Evolutionary conservation across 2,113 vertebrate genomes (phyloP).

Genomic region (Sylvietta virens): DNA sequence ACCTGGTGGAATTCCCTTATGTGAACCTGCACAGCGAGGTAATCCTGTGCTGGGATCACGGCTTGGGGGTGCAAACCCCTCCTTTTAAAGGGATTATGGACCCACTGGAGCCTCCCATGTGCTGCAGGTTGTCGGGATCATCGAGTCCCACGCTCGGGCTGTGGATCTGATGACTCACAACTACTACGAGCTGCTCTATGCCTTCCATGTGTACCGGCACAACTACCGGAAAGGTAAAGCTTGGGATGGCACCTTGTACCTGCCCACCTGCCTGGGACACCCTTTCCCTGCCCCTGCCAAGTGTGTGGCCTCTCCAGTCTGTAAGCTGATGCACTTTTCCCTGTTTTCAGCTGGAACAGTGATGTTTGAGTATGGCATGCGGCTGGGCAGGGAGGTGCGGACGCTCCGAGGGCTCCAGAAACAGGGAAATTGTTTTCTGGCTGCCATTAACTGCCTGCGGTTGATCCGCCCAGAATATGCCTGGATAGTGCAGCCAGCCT

Average conservation of each 20-base stretch:
- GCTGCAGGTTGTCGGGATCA: slow-evolving; percentile 88
- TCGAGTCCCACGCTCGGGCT: slow-evolving; percentile 88
- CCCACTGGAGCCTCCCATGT: not conserved
- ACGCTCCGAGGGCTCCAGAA: slow-evolving; percentile 87
- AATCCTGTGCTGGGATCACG: accelerated
- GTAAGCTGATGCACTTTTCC: not conserved
- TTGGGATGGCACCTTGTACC: accelerated
- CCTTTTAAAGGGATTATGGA: not conserved
- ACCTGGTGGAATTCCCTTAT: slow-evolving; percentile 91
- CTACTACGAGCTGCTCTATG: slow-evolving; percentile 95
- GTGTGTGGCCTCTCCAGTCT: not conserved
- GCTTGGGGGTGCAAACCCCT: accelerated
- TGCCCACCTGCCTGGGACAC: accelerated
- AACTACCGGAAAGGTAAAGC: slow-evolving; percentile 92
- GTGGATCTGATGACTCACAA: slow-evolving; percentile 93
- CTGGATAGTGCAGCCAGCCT: slow-evolving; percentile 89
- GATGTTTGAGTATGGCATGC: slow-evolving; percentile 96
- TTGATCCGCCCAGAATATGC: slow-evolving; percentile 92
- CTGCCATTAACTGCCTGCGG: slow-evolving; percentile 89
- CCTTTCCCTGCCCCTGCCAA: not conserved
- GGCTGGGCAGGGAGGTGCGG: slow-evolving; percentile 89
- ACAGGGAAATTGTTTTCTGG: slow-evolving; percentile 91
- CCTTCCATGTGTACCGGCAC: slow-evolving; percentile 93
- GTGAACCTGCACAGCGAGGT: slow-evolving; percentile 94
- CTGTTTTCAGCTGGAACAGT: slow-evolving; percentile 81